These are phyloP conservation scores for Leptopilina boulardi DNA, from an alignment of 1,140 invertebrate genomes.

Conservation along the genomic window DNA sequence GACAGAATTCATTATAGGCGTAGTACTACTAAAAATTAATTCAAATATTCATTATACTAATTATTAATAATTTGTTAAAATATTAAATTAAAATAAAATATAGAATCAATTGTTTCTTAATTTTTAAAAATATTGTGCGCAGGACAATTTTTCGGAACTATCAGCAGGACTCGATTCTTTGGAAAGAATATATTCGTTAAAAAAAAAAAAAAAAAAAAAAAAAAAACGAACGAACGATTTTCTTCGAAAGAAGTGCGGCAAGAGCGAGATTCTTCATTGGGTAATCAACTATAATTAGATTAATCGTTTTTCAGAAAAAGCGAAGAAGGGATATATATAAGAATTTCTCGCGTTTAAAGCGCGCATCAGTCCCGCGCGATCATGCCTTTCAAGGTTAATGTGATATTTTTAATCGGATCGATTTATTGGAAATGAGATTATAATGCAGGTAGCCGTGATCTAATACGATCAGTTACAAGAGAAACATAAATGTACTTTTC, in stretches of 20 bases:
- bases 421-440: constrained; percentile 69
- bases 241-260: background rate
- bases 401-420: constrained; percentile 59
- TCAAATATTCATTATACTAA: too few relatives aligned
- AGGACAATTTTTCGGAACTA: too few relatives aligned
- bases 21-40: too few relatives aligned
- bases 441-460: constrained; percentile 62
- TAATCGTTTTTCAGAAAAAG: constrained; percentile 33
- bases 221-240: background rate
- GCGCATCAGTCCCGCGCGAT: constrained; percentile 44
- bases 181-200: too few relatives aligned
- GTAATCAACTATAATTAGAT: constrained; percentile 29
- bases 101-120: too few relatives aligned
- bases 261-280: constrained; percentile 24
- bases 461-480: constrained; percentile 23
- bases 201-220: too few relatives aligned
- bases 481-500: constrained; percentile 34
- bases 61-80: too few relatives aligned
- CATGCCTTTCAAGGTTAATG: constrained; percentile 13
- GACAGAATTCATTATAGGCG: too few relatives aligned
- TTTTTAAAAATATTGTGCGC: too few relatives aligned
- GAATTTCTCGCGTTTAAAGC: constrained; percentile 49
- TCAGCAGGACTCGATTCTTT: too few relatives aligned
- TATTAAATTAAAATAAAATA: too few relatives aligned
- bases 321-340: constrained; percentile 21